Base-by-base conservation (phyloP, 2,888 invertebrate species). In the Rhimphoctona megacephalus region DNA sequence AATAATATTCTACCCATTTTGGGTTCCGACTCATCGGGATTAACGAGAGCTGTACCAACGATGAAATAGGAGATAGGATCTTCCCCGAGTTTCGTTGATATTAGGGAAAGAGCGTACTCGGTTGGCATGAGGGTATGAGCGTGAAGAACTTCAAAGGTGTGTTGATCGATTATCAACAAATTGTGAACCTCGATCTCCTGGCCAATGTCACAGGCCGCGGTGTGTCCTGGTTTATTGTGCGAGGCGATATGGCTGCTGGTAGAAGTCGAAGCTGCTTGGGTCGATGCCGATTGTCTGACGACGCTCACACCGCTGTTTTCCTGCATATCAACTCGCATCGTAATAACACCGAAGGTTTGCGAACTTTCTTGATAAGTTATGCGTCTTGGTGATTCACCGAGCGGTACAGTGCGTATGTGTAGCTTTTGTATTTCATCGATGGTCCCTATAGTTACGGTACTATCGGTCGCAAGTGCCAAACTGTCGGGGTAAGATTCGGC, bases 391-490 rank as follows among this genome's bases (percentile, higher is more conserved):
- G 98, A 98, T 95, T 99, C 99, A 0, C 98, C 98, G 1, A 99
- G 95, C 0, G 98, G 98, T 30, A 99, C 98, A 0, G 99, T 99
- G 81, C 99, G 95, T 90, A 99, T 99, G 94, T 99, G 99, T 25
- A 99, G 95, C 94, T 99, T 99, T 94, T 99, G 99, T 88, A 99
- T 99, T 95, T 99, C 99, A 94, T 99, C 99, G 90, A 99, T 99
- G 0, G 99, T 99, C 86, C 99, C 99, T 93, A 99, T 98, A 0
- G 99, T 98, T 2, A 99, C 96, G 4, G 97, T 97, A 89, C 96
- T 97, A 92, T 98, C 98, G 30, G 98, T 98, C 0, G 98, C 98
- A 88, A 99, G 94, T 9, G 98, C 98, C 94, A 99, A 96, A 94
- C 97, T 97, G 95, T 99, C 99, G 0, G 98, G 98, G 94, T 99